Base-by-base conservation (phyloP, 2,888 invertebrate genomes). In the Brenthis hecate region DNA sequence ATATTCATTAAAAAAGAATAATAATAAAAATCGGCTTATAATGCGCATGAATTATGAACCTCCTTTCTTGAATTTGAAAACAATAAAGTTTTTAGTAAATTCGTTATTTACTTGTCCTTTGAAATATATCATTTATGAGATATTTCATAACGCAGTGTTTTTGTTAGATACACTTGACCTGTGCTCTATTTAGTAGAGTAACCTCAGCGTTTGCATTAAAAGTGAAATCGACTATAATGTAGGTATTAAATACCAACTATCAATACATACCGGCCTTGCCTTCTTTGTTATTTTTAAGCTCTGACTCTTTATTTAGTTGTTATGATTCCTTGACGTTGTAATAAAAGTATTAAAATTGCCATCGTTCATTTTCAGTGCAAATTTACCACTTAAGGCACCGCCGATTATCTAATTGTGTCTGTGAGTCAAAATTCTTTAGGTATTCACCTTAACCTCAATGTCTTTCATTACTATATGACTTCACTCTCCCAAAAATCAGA, bases 401-500 rank as follows among this genome's bases (percentile, higher is more conserved):
- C 43, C 6, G 53, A 65, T 66, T 66, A 58, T 48, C 43, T 66
- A 66, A 57, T 58, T 43, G 47, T 54, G 14, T 14, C 53, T 54
- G 47, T 53, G n/a, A 57, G 36, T 43, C 14, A 53, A 57, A 28
- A 43, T 58, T 28, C 51, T 62, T 36, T 47, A 43, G 36, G 6
- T 51, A 47, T 3, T 28, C 28, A 28, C 47, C n/a, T 66, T 53
- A 23, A 56, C 36, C 36, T 47, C 28, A 54, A 43, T 54, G 16
- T 58, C n/a, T 65, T 48, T 32, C 23, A 58, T 58, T 65, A 58
- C 57, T 51, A 19, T 8, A 57, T 51, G 57, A 53, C 65, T 65
- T 58, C 47, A 58, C 16, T 54, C 14, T n/a, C 8, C 50, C 43
- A 13, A 58, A 65, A 54, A 58, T 58, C 23, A n/a, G 36, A 54